phyloP scores from a whole-genome alignment of 2,113 vertebrate species.

The Ellobius talpinus region DNA sequence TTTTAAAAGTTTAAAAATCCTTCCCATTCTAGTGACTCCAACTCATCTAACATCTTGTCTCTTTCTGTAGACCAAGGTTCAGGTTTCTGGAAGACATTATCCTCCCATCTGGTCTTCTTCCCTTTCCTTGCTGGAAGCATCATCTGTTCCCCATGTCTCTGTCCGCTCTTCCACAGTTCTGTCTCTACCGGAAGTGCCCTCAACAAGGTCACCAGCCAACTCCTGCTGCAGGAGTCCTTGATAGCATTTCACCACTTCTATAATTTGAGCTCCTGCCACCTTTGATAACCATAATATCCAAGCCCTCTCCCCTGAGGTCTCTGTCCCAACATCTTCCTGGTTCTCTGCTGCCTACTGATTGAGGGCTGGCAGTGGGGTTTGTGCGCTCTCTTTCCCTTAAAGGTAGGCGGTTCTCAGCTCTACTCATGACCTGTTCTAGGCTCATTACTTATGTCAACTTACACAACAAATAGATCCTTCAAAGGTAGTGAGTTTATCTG shows the following conservation, averaged over 20 bases:
- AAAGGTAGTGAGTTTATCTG: background rate
- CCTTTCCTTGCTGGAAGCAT: background rate
- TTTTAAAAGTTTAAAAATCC: background rate
- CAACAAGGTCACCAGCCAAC: background rate
- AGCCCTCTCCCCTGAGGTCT: background rate
- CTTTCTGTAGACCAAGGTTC: constrained; percentile 8
- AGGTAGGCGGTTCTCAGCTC: background rate
- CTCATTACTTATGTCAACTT: background rate
- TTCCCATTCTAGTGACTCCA: background rate
- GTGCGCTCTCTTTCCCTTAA: background rate
- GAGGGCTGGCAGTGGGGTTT: background rate
- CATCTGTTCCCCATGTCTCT: background rate
- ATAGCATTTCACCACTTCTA: background rate
- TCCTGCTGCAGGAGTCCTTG: background rate
- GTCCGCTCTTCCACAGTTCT: background rate
- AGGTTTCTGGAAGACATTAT: background rate
- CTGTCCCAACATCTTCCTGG: background rate
- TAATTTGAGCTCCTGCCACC: background rate
- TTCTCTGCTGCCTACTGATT: background rate
- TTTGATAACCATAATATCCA: background rate
- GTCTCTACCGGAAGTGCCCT: background rate
- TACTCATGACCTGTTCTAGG: background rate
- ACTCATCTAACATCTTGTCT: background rate
- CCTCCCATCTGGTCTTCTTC: background rate
- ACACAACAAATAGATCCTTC: background rate